phyloP scores from a whole-genome alignment of 2,888 invertebrate species.

The Thalpophila matura region DNA sequence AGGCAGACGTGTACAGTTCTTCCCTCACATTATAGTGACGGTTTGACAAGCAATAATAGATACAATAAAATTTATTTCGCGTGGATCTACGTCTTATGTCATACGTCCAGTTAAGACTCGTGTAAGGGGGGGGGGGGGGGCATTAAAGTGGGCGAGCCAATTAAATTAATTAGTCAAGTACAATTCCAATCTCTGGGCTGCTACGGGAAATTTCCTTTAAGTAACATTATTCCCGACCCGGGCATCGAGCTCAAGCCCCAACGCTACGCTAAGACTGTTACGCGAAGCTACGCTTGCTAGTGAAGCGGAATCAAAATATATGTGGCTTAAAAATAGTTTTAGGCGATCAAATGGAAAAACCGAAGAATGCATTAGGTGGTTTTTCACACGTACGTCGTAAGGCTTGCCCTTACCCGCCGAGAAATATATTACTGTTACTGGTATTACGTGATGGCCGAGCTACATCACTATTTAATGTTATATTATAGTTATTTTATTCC shows the following conservation, averaged over 20 bases:
- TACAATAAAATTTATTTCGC: no score
- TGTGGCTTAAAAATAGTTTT: conserved; percentile 23
- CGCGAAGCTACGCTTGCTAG: not conserved
- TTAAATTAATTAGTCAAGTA: not conserved
- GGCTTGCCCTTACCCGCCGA: conserved; percentile 30
- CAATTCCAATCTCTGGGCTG: not conserved
- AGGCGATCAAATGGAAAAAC: conserved; percentile 23
- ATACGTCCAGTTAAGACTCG: no score
- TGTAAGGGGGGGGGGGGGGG: no score
- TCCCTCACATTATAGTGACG: no score
- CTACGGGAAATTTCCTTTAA: not conserved
- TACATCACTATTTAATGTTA: conserved; percentile 49
- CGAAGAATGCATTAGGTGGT: conserved; percentile 32
- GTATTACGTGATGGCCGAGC: conserved; percentile 48
- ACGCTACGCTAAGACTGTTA: no score
- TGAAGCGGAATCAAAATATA: conserved; percentile 8
- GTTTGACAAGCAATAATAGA: no score
- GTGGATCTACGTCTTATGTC: no score
- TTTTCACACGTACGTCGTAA: conserved; percentile 48
- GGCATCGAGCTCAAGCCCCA: not conserved
- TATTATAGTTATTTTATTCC: conserved; percentile 42
- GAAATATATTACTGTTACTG: conserved; percentile 50
- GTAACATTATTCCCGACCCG: not conserved
- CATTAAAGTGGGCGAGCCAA: not conserved
- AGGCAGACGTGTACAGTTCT: no score